These are phyloP conservation scores for Tursiops truncatus DNA, from an alignment of 2,113 vertebrate genomes.

Conservation along the genomic window DNA sequence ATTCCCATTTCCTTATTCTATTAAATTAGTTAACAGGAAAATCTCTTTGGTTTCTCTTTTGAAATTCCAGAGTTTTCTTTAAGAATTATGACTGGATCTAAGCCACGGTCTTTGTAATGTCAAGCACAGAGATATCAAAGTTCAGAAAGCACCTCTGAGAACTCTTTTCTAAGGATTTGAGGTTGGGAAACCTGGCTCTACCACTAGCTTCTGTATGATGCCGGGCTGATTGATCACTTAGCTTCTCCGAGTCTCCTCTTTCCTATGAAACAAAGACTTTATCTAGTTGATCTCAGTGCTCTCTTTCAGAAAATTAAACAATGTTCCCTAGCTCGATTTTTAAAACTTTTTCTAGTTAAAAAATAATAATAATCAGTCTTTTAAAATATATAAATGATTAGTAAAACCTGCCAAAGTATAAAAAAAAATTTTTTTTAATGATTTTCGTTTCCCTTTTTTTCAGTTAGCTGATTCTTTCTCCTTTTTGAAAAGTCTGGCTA, in stretches of 20 bases:
- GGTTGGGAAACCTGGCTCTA: background rate
- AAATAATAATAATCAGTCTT: background rate
- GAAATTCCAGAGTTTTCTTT: background rate
- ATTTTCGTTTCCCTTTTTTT: background rate
- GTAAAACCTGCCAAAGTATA: background rate
- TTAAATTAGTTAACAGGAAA: background rate
- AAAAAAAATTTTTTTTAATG: background rate
- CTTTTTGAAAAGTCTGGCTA: background rate
- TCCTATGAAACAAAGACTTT: background rate
- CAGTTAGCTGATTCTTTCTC: background rate
- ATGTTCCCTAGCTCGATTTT: background rate
- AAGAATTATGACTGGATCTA: background rate
- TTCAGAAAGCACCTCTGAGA: background rate
- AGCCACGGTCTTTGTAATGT: background rate
- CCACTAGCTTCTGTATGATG: background rate
- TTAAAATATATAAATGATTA: background rate
- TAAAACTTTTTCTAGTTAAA: background rate
- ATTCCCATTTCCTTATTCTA: background rate
- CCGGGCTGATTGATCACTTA: background rate
- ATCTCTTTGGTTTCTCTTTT: background rate
- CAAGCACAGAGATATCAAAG: background rate
- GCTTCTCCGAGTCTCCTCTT: background rate
- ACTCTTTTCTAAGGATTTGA: background rate
- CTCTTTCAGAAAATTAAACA: conserved; percentile 14
- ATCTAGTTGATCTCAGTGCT: background rate